Conservation (phyloP, 2,888 invertebrate species). For the Conomelus anceps region DNA sequence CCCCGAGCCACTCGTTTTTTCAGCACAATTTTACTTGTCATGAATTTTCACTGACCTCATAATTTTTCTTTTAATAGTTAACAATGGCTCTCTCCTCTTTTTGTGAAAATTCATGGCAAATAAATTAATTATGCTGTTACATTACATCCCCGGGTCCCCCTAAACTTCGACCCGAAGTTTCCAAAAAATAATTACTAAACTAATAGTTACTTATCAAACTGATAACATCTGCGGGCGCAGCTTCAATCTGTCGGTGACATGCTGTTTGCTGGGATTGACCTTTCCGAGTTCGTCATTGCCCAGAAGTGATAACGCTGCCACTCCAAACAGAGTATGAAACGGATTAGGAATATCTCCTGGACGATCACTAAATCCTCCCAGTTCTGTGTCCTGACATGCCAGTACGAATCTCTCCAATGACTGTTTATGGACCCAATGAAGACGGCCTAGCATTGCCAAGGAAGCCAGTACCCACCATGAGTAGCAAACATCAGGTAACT, state of each 20-base stretch:
- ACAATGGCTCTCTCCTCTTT: no score
- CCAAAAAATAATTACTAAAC: no score
- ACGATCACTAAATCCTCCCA: slow-evolving; percentile 94
- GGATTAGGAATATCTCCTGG: slow-evolving; percentile 97
- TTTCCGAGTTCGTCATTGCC: slow-evolving; percentile 62
- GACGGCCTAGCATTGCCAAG: slow-evolving; percentile 80
- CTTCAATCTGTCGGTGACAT: slow-evolving; percentile 65
- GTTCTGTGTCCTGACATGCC: slow-evolving; percentile 86
- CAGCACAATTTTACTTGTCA: no score
- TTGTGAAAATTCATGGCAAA: no score
- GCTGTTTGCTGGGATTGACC: slow-evolving; percentile 90
- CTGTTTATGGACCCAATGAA: slow-evolving; percentile 90
- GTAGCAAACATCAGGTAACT: slow-evolving; percentile 97
- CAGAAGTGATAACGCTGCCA: slow-evolving; percentile 84
- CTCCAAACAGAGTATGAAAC: slow-evolving; percentile 94
- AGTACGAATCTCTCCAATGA: slow-evolving; percentile 72
- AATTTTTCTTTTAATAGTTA: no score
- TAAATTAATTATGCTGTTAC: no score
- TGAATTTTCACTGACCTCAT: no score
- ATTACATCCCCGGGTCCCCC: no score
- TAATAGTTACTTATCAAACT: slow-evolving; percentile 15
- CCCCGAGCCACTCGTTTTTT: no score
- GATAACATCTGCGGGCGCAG: slow-evolving; percentile 52
- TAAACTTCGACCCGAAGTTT: no score
- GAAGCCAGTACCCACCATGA: slow-evolving; percentile 99